phyloP scores from a whole-genome alignment of 1,140 invertebrate species.

The Tetragonula clypearis region DNA sequence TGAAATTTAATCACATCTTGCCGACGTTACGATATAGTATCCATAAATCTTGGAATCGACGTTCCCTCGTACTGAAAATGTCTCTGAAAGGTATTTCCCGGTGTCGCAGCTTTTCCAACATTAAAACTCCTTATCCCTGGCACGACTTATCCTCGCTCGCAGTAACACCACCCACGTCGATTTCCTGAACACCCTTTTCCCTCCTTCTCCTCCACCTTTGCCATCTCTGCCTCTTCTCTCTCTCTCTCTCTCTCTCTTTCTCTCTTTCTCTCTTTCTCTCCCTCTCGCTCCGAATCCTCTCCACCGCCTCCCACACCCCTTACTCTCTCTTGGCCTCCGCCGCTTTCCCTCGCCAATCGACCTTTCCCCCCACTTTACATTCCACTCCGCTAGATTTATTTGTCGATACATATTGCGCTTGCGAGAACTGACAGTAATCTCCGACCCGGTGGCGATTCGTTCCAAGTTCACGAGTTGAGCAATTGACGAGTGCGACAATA shows the following conservation, averaged over 20 bases:
- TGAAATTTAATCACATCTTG: slow-evolving; percentile 62
- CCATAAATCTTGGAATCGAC: slow-evolving; percentile 58
- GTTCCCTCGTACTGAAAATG: slow-evolving; percentile 35
- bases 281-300: too few relatives aligned
- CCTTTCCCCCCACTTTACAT: slow-evolving; percentile 60
- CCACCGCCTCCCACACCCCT: not conserved
- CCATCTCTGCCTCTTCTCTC: not conserved
- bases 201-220: not conserved
- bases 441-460: slow-evolving; percentile 40
- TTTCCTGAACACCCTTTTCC: slow-evolving; percentile 50
- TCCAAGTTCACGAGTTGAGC: slow-evolving; percentile 30
- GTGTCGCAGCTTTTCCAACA: slow-evolving; percentile 52
- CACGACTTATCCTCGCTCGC: slow-evolving; percentile 54
- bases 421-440: slow-evolving; percentile 60
- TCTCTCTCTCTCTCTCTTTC: not conserved
- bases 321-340: not conserved
- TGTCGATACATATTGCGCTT: slow-evolving; percentile 59
- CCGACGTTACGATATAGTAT: slow-evolving; percentile 42
- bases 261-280: not conserved
- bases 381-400: slow-evolving; percentile 65
- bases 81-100: slow-evolving; percentile 52
- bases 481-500: slow-evolving; percentile 26
- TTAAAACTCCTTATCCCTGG: slow-evolving; percentile 65
- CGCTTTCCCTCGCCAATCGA: slow-evolving; percentile 50
- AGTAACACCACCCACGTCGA: slow-evolving; percentile 55